Evolutionary conservation across 2,888 invertebrate species (phyloP).

Genomic region (Notocelia uddmanniana): DNA sequence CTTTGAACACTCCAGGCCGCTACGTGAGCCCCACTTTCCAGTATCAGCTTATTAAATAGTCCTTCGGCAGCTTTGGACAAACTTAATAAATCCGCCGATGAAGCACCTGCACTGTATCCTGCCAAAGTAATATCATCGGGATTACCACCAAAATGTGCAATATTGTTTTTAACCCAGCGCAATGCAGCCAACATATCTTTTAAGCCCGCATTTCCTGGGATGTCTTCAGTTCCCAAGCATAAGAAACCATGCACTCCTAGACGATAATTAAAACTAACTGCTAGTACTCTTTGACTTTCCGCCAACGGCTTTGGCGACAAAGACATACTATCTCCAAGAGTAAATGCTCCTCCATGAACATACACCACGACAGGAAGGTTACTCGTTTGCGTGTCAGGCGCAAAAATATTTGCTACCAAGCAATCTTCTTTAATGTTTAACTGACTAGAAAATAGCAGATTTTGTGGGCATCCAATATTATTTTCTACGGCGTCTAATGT

Average conservation of each 20-base stretch:
- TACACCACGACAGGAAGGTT: conserved; percentile 24
- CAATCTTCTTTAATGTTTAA: conserved; percentile 17
- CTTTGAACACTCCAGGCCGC: conserved; percentile 28
- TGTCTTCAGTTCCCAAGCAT: conserved; percentile 44
- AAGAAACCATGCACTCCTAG: conserved; percentile 44
- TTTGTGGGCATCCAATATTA: not conserved
- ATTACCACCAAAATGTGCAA: conserved; percentile 30
- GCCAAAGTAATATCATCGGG: conserved; percentile 29
- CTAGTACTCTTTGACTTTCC: conserved; percentile 13
- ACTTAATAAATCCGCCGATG: conserved; percentile 21
- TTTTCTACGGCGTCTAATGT: conserved; percentile 23
- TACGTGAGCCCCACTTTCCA: conserved; percentile 13
- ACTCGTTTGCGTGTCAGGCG: conserved; percentile 4
- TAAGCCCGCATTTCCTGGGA: conserved; percentile 44
- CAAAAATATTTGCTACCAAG: conserved; percentile 20
- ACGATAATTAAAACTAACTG: conserved; percentile 44
- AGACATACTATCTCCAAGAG: not conserved
- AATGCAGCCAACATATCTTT: conserved; percentile 27
- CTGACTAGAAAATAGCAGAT: not conserved
- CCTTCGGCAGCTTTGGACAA: conserved; percentile 13
- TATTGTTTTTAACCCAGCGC: conserved; percentile 31
- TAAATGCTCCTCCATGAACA: conserved; percentile 25
- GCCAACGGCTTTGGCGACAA: conserved; percentile 12
- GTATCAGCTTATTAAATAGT: conserved; percentile 22
- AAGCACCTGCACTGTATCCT: conserved; percentile 24